Evolutionary conservation across 2,113 vertebrate genomes (phyloP).

Genomic region (Calidris pygmaea): DNA sequence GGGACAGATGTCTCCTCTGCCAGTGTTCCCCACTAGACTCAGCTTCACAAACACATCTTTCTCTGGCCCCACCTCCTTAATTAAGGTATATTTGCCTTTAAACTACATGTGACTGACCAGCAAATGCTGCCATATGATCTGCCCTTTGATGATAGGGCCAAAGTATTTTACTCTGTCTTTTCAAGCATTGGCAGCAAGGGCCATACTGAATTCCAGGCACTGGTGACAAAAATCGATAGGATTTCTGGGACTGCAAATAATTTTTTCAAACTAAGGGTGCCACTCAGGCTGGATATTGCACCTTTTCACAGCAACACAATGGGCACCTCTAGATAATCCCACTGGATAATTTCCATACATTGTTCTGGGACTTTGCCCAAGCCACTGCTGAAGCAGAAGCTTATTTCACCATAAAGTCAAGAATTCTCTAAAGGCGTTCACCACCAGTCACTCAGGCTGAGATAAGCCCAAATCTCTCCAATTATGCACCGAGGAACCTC

Average conservation of each 20-base stretch:
- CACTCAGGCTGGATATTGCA: neutral
- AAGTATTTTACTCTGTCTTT: neutral
- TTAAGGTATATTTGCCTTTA: neutral
- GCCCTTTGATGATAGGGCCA: neutral
- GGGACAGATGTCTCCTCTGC: neutral
- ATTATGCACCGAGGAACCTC: rapidly evolving
- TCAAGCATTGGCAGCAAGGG: neutral
- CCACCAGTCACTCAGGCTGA: neutral
- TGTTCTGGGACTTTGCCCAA: neutral
- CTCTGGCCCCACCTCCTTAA: neutral
- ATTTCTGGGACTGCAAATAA: neutral
- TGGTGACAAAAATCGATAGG: neutral
- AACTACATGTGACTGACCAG: neutral
- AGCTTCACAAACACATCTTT: neutral
- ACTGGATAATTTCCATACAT: neutral
- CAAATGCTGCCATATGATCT: neutral
- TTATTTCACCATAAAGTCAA: neutral
- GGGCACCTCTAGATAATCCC: neutral
- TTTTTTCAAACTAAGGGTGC: neutral
- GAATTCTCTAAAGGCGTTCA: neutral
- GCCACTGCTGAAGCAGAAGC: neutral
- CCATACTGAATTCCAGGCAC: neutral
- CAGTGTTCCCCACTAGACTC: neutral
- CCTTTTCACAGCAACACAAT: neutral
- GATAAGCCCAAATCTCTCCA: neutral